These are phyloP conservation scores for Enteromius treurensis DNA, from an alignment of 2,797 vertebrate species.

Conservation along the genomic window DNA sequence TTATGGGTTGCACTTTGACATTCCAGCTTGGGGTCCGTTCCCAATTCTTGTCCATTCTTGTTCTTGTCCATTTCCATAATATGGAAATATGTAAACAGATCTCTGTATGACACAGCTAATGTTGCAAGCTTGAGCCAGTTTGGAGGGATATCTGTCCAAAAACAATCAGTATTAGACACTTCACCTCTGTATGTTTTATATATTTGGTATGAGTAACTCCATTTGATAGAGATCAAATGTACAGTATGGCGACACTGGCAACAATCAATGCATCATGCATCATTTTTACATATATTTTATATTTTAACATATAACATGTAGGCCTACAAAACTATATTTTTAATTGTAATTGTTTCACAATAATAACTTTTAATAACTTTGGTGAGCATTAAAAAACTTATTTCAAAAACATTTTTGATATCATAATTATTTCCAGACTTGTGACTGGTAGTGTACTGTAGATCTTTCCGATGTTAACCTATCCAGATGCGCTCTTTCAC, in stretches of 20 bases:
- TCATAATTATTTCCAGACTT: neutral
- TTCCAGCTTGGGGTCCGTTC: neutral
- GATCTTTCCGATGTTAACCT: neutral
- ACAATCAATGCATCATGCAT: neutral
- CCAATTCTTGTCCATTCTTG: neutral
- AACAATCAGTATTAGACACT: neutral
- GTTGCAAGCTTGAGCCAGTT: neutral
- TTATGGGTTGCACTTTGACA: neutral
- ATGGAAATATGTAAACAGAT: neutral
- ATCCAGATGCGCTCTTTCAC: neutral
- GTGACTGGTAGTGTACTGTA: neutral
- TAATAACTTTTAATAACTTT: neutral
- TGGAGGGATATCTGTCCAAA: neutral
- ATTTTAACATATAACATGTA: neutral
- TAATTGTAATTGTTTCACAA: neutral
- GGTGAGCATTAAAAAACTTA: neutral
- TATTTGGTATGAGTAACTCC: too few relatives aligned
- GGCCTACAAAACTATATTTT: neutral
- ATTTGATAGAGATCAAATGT: neutral
- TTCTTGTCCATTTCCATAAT: neutral
- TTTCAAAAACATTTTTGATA: neutral
- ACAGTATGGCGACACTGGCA: neutral
- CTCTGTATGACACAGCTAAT: neutral
- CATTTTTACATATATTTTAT: neutral
- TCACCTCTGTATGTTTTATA: neutral